Conservation (phyloP, 1,140 invertebrate genomes). For the Musca vetustissima region DNA sequence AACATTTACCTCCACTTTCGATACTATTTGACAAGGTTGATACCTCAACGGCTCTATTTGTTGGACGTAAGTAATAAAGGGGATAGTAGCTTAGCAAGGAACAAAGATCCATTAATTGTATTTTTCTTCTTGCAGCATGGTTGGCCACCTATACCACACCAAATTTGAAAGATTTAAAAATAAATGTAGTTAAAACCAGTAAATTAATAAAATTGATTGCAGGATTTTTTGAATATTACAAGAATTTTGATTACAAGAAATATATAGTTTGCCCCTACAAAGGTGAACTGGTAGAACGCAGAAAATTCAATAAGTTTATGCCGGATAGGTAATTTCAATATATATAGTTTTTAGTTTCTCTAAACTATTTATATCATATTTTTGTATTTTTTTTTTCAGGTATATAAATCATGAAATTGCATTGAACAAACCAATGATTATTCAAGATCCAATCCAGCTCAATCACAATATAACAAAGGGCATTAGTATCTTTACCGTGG, state of each 20-base stretch:
- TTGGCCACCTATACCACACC: conserved; percentile 34
- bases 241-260: conserved; percentile 38
- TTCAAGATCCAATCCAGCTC: conserved; percentile 49
- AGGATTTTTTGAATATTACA: conserved; percentile 39
- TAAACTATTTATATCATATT: neutral
- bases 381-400: conserved; percentile 33
- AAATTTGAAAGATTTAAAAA: too few relatives aligned
- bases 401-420: conserved; percentile 36
- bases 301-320: conserved; percentile 32
- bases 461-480: conserved; percentile 51
- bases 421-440: conserved; percentile 40
- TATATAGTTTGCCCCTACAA: conserved; percentile 43
- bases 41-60: conserved; percentile 28
- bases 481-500: conserved; percentile 25
- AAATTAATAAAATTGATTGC: conserved; percentile 31
- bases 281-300: conserved; percentile 29
- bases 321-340: conserved; percentile 36
- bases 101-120: conserved; percentile 4
- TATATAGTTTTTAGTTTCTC: conserved; percentile 33
- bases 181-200: too few relatives aligned
- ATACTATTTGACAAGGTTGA: conserved; percentile 32
- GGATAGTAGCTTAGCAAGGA: conserved; percentile 27
- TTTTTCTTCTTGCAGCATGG: conserved; percentile 39
- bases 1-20: conserved; percentile 36
- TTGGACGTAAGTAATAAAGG: conserved; percentile 43